These are phyloP conservation scores for Elaphurus davidianus DNA, from an alignment of 2,113 vertebrate genomes.

Conservation along the genomic window DNA sequence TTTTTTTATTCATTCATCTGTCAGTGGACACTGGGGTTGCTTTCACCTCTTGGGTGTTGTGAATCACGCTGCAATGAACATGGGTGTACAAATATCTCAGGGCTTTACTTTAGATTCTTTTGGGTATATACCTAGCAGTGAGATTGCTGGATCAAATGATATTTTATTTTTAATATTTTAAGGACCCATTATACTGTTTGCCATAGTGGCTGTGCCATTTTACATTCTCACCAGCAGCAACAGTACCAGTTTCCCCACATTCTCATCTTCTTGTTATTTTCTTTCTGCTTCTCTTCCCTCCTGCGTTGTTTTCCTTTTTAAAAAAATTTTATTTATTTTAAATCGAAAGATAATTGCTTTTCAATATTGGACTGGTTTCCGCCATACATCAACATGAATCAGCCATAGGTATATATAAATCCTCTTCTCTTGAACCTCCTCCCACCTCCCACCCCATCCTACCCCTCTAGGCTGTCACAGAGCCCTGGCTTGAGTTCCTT, in stretches of 20 bases:
- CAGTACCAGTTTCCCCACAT: neutral
- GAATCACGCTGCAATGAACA: rapidly evolving
- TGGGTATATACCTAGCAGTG: neutral
- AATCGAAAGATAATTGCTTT: neutral
- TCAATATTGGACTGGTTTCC: neutral
- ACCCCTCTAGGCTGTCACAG: neutral
- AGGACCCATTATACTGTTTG: neutral
- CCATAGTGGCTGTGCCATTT: neutral
- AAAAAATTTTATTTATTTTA: neutral
- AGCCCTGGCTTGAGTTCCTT: neutral
- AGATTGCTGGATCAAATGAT: neutral
- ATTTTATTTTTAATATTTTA: neutral
- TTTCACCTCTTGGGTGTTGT: neutral
- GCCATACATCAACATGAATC: neutral
- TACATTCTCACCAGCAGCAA: no score
- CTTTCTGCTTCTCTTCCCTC: neutral
- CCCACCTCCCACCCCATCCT: neutral
- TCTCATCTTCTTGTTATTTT: neutral
- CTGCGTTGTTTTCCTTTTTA: neutral
- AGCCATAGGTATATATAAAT: neutral
- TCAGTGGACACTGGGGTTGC: neutral
- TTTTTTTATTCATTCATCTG: no score
- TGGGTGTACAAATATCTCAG: neutral
- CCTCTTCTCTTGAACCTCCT: neutral
- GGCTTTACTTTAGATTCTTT: neutral